Evolutionary conservation across 2,888 invertebrate genomes (phyloP), one percentile per base, ranked within the genome.

Genomic region (Netelia virgata): DNA sequence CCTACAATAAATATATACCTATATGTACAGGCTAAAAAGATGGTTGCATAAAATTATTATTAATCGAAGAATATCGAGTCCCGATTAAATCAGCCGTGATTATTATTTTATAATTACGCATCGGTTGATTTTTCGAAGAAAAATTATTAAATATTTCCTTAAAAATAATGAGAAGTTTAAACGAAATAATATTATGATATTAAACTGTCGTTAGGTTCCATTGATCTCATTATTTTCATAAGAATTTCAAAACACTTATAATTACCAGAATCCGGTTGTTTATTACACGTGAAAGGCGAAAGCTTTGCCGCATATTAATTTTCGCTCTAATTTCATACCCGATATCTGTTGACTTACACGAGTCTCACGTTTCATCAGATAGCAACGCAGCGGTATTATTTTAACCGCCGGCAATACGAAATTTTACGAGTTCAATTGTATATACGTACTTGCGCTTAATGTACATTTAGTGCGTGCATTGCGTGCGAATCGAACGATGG

Each of bases 281-380:
- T 47, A 47, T 47, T 47, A 14, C 47, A 47, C 6, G 47, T 14
- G 47, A 90, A 90, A 90, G 90, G 90, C 89, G 89, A 84, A 81
- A 86, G 82, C 76, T 10, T 70, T 28, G 69, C 20, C 61, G 23
- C 50, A 28, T 50, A 70, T 50, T 64, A 69, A 72, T 66, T 77
- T 77, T 72, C 53, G n/a, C 20, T 63, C n/a, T 14, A 36, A 53
- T 70, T 18, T 70, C 59, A 47, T n/a, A 23, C 70, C 63, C 28
- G 6, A 55, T 78, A 70, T 36, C 63, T 36, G 69, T 41, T 53
- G 36, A 18, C 11, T 18, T 36, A 57, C 57, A 41, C 82, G 81
- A 86, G 87, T 90, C 86, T 88, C 84, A 86, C 43, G 76, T 66
- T 80, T 53, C 23, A 47, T 50, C 64, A 36, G 64, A 77, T 55